phyloP scores from a whole-genome alignment of 2,888 invertebrate genomes.

The Drosophila prostipennis region DNA sequence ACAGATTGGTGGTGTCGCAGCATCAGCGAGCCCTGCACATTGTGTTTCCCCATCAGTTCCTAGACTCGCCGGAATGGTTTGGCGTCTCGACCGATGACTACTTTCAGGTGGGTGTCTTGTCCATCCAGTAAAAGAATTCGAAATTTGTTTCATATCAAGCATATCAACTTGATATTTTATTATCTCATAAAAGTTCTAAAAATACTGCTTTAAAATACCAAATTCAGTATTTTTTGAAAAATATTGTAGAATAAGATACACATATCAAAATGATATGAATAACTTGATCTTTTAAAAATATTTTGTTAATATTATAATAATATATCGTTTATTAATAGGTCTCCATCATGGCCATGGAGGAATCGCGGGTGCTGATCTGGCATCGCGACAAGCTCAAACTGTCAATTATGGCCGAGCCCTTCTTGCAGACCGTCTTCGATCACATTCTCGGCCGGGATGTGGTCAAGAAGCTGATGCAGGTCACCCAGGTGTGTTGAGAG shows the following conservation, averaged over 20 bases:
- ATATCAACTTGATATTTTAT: too few relatives aligned
- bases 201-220: too few relatives aligned
- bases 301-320: neutral
- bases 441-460: slow-evolving; percentile 94
- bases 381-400: slow-evolving; percentile 93
- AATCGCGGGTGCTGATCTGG: slow-evolving; percentile 92
- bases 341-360: slow-evolving; percentile 94
- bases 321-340: slow-evolving; percentile 85
- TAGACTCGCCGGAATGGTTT: slow-evolving; percentile 96
- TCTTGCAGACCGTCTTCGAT: slow-evolving; percentile 93
- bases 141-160: too few relatives aligned
- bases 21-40: slow-evolving; percentile 93
- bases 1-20: slow-evolving; percentile 92
- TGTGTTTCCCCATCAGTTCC: slow-evolving; percentile 94
- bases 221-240: too few relatives aligned
- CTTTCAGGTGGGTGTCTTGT: slow-evolving; percentile 88
- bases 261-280: too few relatives aligned
- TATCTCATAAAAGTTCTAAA: too few relatives aligned
- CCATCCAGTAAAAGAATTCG: too few relatives aligned
- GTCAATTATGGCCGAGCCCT: slow-evolving; percentile 92
- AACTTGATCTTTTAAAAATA: too few relatives aligned
- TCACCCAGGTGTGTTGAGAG: slow-evolving; percentile 83
- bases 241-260: too few relatives aligned
- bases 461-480: slow-evolving; percentile 94
- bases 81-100: slow-evolving; percentile 94